phyloP scores from a whole-genome alignment of 2,797 vertebrate species.

The Gallinago nigripennis region DNA sequence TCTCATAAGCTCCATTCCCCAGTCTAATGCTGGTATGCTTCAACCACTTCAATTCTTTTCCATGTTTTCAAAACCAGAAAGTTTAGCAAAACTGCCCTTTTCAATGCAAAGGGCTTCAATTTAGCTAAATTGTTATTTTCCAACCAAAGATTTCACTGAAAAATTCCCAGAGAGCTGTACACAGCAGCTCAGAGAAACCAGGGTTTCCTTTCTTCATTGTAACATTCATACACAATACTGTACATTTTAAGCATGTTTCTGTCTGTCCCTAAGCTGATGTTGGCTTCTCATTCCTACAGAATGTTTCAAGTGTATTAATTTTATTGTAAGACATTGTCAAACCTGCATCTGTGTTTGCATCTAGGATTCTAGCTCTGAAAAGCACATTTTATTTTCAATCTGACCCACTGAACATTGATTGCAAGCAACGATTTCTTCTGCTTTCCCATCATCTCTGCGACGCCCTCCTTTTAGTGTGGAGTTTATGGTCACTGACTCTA shows the following conservation, averaged over 20 bases:
- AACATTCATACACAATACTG: background rate
- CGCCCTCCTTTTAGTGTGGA: constrained; percentile 11
- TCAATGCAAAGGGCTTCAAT: constrained; percentile 9
- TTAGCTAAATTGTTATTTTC: constrained; percentile 15
- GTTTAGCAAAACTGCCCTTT: background rate
- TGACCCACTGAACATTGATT: constrained; percentile 53
- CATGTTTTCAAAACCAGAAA: background rate
- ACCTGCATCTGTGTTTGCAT: background rate
- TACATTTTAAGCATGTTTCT: background rate
- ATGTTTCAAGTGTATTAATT: constrained; percentile 1
- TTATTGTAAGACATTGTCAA: background rate
- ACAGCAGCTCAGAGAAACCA: background rate
- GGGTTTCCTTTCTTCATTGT: background rate
- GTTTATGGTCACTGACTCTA: constrained; percentile 63
- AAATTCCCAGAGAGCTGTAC: background rate
- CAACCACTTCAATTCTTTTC: background rate
- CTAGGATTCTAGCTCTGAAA: background rate
- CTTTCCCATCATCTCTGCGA: background rate
- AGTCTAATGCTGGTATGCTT: background rate
- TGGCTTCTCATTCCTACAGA: background rate
- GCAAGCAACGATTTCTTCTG: constrained; percentile 56
- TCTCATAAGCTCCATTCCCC: background rate
- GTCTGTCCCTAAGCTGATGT: background rate
- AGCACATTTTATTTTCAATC: constrained; percentile 20
- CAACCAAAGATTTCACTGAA: background rate